Conservation (phyloP, 2,113 vertebrate genomes). For the Lichenostomus cassidix region DNA sequence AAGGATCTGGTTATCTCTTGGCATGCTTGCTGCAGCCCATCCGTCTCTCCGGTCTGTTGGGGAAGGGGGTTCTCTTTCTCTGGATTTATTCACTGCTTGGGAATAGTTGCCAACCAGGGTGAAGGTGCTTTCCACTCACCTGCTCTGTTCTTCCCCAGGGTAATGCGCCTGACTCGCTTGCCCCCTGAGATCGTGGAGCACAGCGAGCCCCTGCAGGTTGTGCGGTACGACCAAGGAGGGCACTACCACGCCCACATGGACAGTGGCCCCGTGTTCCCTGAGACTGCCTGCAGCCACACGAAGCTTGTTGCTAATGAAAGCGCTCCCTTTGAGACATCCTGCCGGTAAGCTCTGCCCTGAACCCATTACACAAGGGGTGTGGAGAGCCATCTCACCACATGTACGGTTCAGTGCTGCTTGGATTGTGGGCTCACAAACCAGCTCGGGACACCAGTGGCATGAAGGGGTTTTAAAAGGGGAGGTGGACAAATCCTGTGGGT, state of each 20-base stretch:
- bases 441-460: background rate
- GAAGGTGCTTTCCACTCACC: background rate
- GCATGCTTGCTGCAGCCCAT: slow-evolving; percentile 1
- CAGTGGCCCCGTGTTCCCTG: slow-evolving; percentile 85
- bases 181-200: slow-evolving; percentile 88
- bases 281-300: slow-evolving; percentile 90
- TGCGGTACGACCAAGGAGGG: slow-evolving; percentile 88
- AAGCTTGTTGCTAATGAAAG: slow-evolving; percentile 87
- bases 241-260: slow-evolving; percentile 94
- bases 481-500: background rate
- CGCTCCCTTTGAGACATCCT: slow-evolving; percentile 86
- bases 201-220: slow-evolving; percentile 93
- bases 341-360: slow-evolving; percentile 79
- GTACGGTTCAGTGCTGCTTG: background rate
- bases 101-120: background rate
- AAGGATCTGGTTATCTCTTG: background rate
- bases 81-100: background rate
- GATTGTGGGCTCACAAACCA: background rate
- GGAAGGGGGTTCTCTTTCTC: slow-evolving; percentile 34
- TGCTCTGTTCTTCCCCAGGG: slow-evolving; percentile 70
- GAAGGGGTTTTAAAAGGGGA: background rate
- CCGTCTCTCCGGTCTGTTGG: background rate
- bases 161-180: slow-evolving; percentile 87
- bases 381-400: accelerated
- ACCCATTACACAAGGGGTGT: accelerated